Base-by-base conservation (phyloP, 2,797 vertebrate genomes). In the Chiroxiphia lanceolata region DNA sequence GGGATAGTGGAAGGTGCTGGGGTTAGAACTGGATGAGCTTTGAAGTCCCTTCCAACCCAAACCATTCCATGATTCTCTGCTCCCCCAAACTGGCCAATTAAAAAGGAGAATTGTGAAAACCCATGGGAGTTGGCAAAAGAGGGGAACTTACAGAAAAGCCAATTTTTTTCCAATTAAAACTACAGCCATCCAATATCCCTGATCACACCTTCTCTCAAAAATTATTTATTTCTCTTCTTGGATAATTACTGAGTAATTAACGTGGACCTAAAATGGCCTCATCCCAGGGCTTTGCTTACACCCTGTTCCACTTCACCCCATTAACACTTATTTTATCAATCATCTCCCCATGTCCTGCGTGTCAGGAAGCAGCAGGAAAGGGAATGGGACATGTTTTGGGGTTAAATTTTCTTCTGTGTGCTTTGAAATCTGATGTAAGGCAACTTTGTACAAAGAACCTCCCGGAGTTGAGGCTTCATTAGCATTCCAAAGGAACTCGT, bases 401-500 rank as follows among this genome's bases (percentile, higher is more conserved):
- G 88, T 88, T 82, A 80, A 64, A 89, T 94, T 84, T 93, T 89
- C 94, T 92, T 51, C 48, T 33, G 53, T 47, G 38, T 74, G 72
- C 63, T 93, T 95, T 92, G 63, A 89, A 95, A 96, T 83, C 92
- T 69, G 83, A 68, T 91, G 90, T 70, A 67, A 59, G 82, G 76
- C 71, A 95, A 93, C 89, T 80, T 25, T 8, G 82, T 22, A 92
- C 70, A 88, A 94, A 93, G 86, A 92, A 83, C 83, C 86, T 94
- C 93, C 90, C 68, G 86, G 83, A 95, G 90, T 2, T 87, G 57
- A 54, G 90, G 83, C 44, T 57, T 96, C 88, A 97, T 97, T 94
- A 97, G 93, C 94, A 96, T 94, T 91, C 91, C 90, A 96, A 95
- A 95, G 89, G 68, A 96, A 87, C 78, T 83, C 91, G 94, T 92